Evolutionary conservation across 2,888 invertebrate species (phyloP).

Genomic region (Acrocyrtus sp.): DNA sequence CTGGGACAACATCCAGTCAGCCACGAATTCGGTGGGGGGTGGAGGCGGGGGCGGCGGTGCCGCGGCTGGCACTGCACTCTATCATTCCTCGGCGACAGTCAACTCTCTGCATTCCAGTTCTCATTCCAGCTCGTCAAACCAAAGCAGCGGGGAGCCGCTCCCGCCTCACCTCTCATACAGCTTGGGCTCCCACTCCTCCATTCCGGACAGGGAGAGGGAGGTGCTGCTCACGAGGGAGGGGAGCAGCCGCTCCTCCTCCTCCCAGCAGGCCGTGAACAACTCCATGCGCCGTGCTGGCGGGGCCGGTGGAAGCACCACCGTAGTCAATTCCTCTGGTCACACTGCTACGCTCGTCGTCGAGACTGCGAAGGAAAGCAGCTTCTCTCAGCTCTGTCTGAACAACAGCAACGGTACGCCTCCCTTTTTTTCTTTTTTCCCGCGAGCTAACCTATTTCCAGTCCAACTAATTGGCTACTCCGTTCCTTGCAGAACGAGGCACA

Average conservation of each 20-base stretch:
- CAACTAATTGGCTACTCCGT: neutral
- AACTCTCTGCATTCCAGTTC: slow-evolving; percentile 64
- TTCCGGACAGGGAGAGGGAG: slow-evolving; percentile 47
- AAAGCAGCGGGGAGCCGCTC: slow-evolving; percentile 61
- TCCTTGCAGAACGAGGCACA: slow-evolving; percentile 56
- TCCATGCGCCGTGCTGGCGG: slow-evolving; percentile 21
- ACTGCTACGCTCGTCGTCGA: slow-evolving; percentile 38
- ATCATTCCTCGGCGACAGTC: slow-evolving; percentile 60
- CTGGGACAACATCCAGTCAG: slow-evolving; percentile 62
- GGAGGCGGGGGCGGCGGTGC: slow-evolving; percentile 36
- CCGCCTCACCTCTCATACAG: slow-evolving; percentile 50
- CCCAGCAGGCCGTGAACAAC: slow-evolving; percentile 18
- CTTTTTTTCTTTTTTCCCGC: neutral
- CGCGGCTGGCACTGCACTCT: slow-evolving; percentile 48
- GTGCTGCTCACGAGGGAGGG: slow-evolving; percentile 23
- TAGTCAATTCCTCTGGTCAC: slow-evolving; percentile 46
- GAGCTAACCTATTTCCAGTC: neutral
- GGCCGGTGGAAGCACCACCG: slow-evolving; percentile 44
- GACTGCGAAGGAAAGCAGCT: slow-evolving; percentile 46
- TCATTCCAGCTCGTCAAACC: slow-evolving; percentile 63
- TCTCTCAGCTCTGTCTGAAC: slow-evolving; percentile 41
- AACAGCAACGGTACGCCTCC: slow-evolving; percentile 36
- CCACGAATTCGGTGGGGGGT: slow-evolving; percentile 35
- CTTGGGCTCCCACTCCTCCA: slow-evolving; percentile 57
- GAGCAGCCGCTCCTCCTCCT: slow-evolving; percentile 42